Evolutionary conservation across 2,888 invertebrate species (phyloP).

Genomic region (Bombyx huttoni): DNA sequence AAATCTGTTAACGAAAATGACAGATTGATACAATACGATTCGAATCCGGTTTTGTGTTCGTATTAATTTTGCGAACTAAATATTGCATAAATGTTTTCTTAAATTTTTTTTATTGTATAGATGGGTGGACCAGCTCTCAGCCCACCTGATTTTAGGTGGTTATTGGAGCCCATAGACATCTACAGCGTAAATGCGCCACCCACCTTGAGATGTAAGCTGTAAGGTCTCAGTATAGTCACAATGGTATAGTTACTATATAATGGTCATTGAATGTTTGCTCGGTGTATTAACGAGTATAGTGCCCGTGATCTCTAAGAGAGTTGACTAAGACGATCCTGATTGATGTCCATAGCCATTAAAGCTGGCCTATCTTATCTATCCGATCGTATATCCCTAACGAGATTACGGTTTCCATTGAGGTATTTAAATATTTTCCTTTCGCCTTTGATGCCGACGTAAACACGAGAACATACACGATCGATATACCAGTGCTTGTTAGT

Average conservation of each 20-base stretch:
- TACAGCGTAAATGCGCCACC: too few species aligned
- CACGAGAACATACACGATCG: slow-evolving; percentile 7
- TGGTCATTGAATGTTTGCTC: too few species aligned
- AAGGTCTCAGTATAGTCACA: too few species aligned
- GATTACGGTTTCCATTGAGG: slow-evolving; percentile 48
- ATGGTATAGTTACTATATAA: too few species aligned
- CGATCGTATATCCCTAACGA: slow-evolving; percentile 54
- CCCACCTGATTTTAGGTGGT: too few species aligned
- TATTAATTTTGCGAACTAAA: neutral
- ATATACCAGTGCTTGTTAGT: neutral
- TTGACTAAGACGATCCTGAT: slow-evolving; percentile 36
- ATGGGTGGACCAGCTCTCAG: too few species aligned
- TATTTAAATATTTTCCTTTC: slow-evolving; percentile 39
- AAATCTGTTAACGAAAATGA: neutral
- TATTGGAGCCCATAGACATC: too few species aligned
- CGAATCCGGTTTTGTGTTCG: neutral
- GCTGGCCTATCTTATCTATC: slow-evolving; percentile 44
- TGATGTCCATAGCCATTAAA: slow-evolving; percentile 51
- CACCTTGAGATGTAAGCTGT: too few species aligned
- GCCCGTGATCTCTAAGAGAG: neutral
- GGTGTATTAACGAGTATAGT: neutral
- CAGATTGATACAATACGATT: neutral
- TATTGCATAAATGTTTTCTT: neutral
- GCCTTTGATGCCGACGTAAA: slow-evolving; percentile 10
- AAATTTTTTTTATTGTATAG: too few species aligned